phyloP scores from a whole-genome alignment of 1,140 invertebrate species.

The Potamilus streckersoni region DNA sequence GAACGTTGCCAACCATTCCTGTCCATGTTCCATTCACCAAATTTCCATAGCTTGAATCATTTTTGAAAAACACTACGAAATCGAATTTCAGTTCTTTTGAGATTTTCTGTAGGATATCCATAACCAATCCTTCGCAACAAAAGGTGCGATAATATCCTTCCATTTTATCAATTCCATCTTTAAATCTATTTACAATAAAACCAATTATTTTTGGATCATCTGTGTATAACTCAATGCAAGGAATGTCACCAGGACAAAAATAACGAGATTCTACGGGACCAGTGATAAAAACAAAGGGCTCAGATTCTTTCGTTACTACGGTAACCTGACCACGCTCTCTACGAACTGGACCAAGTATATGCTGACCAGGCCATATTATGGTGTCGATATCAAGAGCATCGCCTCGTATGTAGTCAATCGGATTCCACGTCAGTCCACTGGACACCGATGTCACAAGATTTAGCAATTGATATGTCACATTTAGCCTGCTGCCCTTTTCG shows the following conservation, averaged over 20 bases:
- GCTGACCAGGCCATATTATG: constrained; percentile 87
- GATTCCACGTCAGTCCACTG: constrained; percentile 66
- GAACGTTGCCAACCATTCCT: constrained; percentile 86
- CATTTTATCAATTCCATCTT: constrained; percentile 17
- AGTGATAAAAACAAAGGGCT: constrained; percentile 58
- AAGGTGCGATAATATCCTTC: constrained; percentile 70
- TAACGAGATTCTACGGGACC: constrained; percentile 34
- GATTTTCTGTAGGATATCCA: constrained; percentile 86
- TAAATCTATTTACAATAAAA: constrained; percentile 36
- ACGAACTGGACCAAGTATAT: constrained; percentile 47
- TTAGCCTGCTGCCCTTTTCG: neutral
- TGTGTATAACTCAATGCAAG: constrained; percentile 77
- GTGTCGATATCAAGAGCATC: constrained; percentile 74
- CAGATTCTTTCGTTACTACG: constrained; percentile 79
- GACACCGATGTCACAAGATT: constrained; percentile 66
- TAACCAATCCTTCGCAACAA: constrained; percentile 90
- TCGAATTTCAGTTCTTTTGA: constrained; percentile 87
- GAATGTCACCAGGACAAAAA: constrained; percentile 74
- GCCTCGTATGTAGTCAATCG: constrained; percentile 77
- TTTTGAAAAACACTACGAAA: constrained; percentile 88
- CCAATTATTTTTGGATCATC: constrained; percentile 54
- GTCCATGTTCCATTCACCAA: constrained; percentile 75
- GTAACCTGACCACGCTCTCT: constrained; percentile 76
- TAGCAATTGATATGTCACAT: constrained; percentile 10
- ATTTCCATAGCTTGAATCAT: constrained; percentile 52